Evolutionary conservation across 2,888 invertebrate genomes (phyloP), one percentile per base, ranked within the genome.

Genomic region (Acronicta alni): DNA sequence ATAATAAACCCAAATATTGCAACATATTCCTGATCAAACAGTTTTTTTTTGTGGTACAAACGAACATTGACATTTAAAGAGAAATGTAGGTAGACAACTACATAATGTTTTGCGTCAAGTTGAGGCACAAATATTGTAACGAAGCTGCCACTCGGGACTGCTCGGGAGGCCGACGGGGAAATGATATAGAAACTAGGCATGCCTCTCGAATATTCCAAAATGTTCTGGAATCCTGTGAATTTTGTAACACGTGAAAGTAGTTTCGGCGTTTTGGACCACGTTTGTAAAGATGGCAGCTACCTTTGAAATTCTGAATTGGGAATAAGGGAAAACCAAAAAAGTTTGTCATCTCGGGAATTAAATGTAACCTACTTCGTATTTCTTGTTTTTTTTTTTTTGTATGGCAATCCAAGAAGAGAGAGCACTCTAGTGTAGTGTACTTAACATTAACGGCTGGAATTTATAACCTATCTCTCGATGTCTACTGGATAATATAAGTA

Each of bases 231-330:
- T 67, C 51, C 70, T 55, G 63, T 69, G 77, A 77, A 77, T 77
- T 75, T 76, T 77, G 62, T 72, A 69, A 70, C 71, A 67, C 66
- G 67, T 71, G 57, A 71, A 71, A 69, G 69, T 71, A 71, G 69
- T 69, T 66, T 61, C 54, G 53, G 18, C 53, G 55, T 53, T 68
- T 68, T 41, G 41, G 46, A 57, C 53, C 30, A 42, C 37, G 53
- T 57, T 60, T 55, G 53, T 69, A 58, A 46, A 53, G n/a, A 52
- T 37, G 54, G 35, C 16, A 20, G 15, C 26, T 54, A 32, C 43
- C 49, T 56, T 43, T 45, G 48, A 48, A 45, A 52, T 44, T 42
- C 44, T 39, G 56, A 12, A 54, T 66, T 67, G 71, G 44, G 67
- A 67, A 57, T 70, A 57, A 47, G 54, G 37, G 64, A 57, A 54